These are phyloP conservation scores for Hemiprocne comata DNA, from an alignment of 2,113 vertebrate genomes.

Conservation along the genomic window DNA sequence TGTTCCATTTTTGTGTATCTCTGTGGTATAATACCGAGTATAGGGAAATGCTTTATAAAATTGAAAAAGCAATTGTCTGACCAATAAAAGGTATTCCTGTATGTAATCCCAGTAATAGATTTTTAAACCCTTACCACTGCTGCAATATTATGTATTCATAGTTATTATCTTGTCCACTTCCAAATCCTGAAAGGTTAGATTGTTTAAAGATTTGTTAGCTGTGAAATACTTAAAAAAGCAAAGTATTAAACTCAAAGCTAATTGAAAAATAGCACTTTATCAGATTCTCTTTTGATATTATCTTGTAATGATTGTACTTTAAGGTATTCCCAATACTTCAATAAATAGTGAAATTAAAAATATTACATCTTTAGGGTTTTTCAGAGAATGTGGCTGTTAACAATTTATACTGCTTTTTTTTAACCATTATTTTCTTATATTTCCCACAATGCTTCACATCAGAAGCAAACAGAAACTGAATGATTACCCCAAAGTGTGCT, in stretches of 20 bases:
- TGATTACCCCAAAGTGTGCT: slow-evolving; percentile 91
- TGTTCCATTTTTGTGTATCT: background rate
- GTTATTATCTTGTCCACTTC: slow-evolving; percentile 78
- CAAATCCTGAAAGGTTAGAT: slow-evolving; percentile 74
- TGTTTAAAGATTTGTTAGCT: slow-evolving; percentile 79
- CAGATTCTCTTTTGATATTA: slow-evolving; percentile 69
- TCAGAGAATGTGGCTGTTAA: slow-evolving; percentile 71
- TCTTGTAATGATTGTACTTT: slow-evolving; percentile 71
- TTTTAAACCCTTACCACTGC: slow-evolving; percentile 68
- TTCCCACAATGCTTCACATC: slow-evolving; percentile 82
- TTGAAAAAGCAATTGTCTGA: slow-evolving; percentile 68
- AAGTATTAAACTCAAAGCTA: slow-evolving; percentile 66
- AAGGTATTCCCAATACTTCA: slow-evolving; percentile 69
- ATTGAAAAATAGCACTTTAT: slow-evolving; percentile 76
- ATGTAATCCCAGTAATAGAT: slow-evolving; percentile 67
- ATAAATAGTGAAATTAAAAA: slow-evolving; percentile 75
- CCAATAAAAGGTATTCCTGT: slow-evolving; percentile 69
- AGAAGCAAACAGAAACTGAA: slow-evolving; percentile 87
- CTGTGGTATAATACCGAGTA: background rate
- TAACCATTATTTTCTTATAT: slow-evolving; percentile 80
- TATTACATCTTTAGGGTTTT: slow-evolving; percentile 77
- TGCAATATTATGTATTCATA: slow-evolving; percentile 58
- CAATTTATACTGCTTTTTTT: slow-evolving; percentile 76
- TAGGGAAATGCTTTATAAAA: slow-evolving; percentile 54
- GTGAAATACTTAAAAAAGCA: slow-evolving; percentile 70